Conservation (phyloP, 2,797 vertebrate genomes). For the Loris lydekkerianus region DNA sequence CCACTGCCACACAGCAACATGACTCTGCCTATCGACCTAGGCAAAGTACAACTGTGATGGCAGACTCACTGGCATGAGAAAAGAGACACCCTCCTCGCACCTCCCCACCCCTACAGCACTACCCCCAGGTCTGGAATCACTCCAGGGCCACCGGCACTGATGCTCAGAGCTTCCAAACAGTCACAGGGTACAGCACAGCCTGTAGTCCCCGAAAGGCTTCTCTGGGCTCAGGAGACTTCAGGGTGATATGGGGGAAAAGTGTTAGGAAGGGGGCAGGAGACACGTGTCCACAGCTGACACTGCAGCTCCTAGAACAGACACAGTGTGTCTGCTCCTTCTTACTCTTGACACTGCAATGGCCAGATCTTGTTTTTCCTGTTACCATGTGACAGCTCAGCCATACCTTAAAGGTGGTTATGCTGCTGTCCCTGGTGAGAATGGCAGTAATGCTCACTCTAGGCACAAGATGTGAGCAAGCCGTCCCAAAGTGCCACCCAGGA, state of each 20-base stretch:
- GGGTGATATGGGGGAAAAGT: not conserved
- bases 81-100: not conserved
- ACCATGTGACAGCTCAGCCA: not conserved
- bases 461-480: not conserved
- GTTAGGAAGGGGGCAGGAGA: not conserved
- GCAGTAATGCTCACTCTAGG: not conserved
- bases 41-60: not conserved
- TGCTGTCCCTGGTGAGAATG: not conserved
- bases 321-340: rapidly evolving
- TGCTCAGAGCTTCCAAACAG: not conserved
- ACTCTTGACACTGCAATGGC: not conserved
- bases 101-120: rapidly evolving
- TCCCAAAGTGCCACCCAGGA: not conserved
- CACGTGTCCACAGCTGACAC: not conserved
- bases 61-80: rapidly evolving
- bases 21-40: conserved; percentile 37
- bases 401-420: not conserved
- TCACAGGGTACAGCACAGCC: not conserved
- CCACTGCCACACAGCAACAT: not conserved
- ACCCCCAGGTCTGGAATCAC: not conserved
- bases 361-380: not conserved
- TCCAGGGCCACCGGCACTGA: not conserved
- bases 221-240: not conserved
- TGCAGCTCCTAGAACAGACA: not conserved
- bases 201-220: not conserved